A percentile compares a stretch with the other conserved stretches of the same genome.
phyloP scores from a whole-genome alignment of 2,888 invertebrate species.

The Horisme vitalbata region DNA sequence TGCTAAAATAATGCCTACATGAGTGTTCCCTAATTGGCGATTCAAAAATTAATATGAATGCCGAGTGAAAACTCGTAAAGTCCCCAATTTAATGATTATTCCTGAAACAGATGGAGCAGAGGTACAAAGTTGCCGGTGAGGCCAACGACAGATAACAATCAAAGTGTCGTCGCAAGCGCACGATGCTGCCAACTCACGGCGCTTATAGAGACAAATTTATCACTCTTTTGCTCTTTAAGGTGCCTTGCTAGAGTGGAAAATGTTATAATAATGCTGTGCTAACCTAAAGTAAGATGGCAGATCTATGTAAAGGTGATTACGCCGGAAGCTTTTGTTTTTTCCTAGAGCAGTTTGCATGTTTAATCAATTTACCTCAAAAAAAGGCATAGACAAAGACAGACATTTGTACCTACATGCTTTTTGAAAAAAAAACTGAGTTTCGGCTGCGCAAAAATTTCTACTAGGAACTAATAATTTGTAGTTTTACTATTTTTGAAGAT shows the following conservation, averaged over 20 bases:
- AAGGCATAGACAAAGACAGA: no score
- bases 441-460: no score
- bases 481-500: no score
- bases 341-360: no score
- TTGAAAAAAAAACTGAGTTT: no score
- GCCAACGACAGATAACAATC: conserved; percentile 42
- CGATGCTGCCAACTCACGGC: conserved; percentile 5
- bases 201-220: background rate
- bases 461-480: no score
- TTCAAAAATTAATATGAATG: conserved; percentile 8
- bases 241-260: background rate
- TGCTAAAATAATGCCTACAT: conserved; percentile 4
- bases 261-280: no score
- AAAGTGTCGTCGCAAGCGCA: conserved; percentile 29
- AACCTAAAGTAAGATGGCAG: no score
- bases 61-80: conserved; percentile 17
- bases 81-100: conserved; percentile 13
- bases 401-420: no score
- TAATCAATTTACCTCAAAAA: no score
- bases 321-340: no score
- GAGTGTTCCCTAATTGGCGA: conserved; percentile 11
- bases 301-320: no score
- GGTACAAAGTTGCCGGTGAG: conserved; percentile 19
- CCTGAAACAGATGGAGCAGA: conserved; percentile 16
- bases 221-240: background rate